These are phyloP conservation scores for Syngnathus typhle DNA, from an alignment of 2,113 vertebrate genomes.

Conservation along the genomic window DNA sequence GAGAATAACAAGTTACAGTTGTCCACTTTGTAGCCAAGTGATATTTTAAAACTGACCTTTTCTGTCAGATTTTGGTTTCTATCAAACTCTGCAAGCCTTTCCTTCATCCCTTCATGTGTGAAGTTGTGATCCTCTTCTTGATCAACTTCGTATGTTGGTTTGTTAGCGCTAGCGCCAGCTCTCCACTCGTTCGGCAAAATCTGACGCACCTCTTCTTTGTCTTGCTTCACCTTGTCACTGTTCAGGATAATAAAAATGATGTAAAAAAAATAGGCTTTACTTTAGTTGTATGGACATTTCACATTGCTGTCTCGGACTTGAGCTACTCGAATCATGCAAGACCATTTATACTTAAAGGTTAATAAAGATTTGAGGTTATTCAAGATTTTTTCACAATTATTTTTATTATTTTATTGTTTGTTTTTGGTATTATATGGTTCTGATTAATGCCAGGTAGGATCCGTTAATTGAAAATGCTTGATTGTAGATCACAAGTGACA, in stretches of 20 bases:
- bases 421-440: too few species aligned
- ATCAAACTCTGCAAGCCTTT: constrained; percentile 3
- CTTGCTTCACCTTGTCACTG: constrained; percentile 32
- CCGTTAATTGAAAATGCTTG: background rate
- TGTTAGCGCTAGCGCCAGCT: constrained; percentile 2
- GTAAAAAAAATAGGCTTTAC: background rate
- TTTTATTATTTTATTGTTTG: too few species aligned
- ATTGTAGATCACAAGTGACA: background rate
- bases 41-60: constrained; percentile 29
- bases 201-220: constrained; percentile 14
- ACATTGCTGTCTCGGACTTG: background rate
- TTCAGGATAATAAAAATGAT: background rate
- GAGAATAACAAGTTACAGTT: background rate
- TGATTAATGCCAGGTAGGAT: background rate
- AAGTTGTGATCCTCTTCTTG: constrained; percentile 32
- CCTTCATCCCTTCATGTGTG: constrained; percentile 14
- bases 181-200: constrained; percentile 18
- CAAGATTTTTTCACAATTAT: background rate
- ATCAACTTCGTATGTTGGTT: constrained; percentile 13
- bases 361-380: background rate
- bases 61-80: constrained; percentile 5
- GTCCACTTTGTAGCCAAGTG: background rate
- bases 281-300: background rate
- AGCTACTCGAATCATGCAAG: background rate
- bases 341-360: background rate